Conservation (phyloP, 2,888 invertebrate species). For the Phymatocera aterrima region DNA sequence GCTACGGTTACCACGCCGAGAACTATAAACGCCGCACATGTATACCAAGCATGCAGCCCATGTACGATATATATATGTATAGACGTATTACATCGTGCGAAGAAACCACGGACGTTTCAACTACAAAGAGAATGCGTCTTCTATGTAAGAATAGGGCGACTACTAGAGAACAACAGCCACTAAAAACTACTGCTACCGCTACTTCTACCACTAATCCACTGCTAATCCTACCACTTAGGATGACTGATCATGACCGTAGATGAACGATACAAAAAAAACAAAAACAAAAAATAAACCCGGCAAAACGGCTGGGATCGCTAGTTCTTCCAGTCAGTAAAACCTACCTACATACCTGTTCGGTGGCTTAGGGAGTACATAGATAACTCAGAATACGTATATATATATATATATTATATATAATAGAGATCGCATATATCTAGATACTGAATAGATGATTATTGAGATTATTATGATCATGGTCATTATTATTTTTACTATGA, state of each 20-base stretch:
- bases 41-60: too few relatives aligned
- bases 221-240: conserved; percentile 70
- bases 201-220: conserved; percentile 56
- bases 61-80: too few relatives aligned
- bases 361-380: conserved; percentile 75
- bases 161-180: conserved; percentile 52
- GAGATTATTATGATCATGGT: conserved; percentile 41
- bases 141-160: neutral
- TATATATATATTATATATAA: too few relatives aligned
- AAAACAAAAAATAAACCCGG: too few relatives aligned
- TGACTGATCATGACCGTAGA: conserved; percentile 74
- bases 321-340: conserved; percentile 74
- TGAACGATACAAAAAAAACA: conserved; percentile 72
- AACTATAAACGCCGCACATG: neutral
- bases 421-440: too few relatives aligned
- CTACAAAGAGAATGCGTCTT: too few relatives aligned
- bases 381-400: conserved; percentile 51
- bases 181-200: conserved; percentile 60
- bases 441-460: conserved; percentile 44
- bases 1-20: conserved; percentile 48
- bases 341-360: conserved; percentile 70
- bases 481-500: conserved; percentile 37
- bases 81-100: too few relatives aligned
- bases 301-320: conserved; percentile 73
- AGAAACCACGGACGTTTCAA: neutral